phyloP scores from a whole-genome alignment of 2,888 invertebrate species.

The Caenorhabditis sulstoni region DNA sequence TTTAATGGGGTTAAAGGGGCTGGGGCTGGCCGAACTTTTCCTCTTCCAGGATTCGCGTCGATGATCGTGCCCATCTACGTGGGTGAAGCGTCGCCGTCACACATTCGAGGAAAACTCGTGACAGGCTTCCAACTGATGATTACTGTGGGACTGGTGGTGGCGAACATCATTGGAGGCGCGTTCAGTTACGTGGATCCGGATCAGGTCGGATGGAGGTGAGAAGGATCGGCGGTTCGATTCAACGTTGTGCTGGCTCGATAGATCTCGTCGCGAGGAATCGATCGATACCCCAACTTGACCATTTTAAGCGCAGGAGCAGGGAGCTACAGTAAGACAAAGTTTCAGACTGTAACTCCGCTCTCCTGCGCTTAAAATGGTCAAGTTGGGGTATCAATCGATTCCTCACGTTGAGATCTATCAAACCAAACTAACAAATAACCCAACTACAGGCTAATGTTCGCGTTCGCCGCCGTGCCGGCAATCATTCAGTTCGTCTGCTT shows the following conservation, averaged over 20 bases:
- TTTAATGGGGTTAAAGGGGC: no score
- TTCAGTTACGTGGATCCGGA: constrained; percentile 81
- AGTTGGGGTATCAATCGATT: no score
- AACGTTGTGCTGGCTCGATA: no score
- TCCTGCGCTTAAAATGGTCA: no score
- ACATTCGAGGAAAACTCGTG: constrained; percentile 81
- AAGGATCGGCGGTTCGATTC: no score
- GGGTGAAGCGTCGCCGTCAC: constrained; percentile 83
- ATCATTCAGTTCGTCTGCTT: constrained; percentile 83
- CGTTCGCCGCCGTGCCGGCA: constrained; percentile 82
- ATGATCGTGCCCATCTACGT: constrained; percentile 84
- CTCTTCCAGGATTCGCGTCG: constrained; percentile 74
- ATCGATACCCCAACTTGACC: no score
- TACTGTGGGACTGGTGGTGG: constrained; percentile 83
- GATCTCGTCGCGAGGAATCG: no score
- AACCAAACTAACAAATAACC: background rate
- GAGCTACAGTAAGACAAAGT: no score
- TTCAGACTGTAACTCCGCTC: no score
- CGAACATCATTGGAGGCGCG: constrained; percentile 82
- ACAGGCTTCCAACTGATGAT: constrained; percentile 81
- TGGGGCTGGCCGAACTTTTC: no score
- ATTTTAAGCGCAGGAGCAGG: no score
- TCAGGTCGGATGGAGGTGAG: constrained; percentile 83
- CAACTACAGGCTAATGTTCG: constrained; percentile 71
- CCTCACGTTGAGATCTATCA: no score